Evolutionary conservation across 2,797 vertebrate genomes (phyloP), one percentile per base, ranked within the genome.

Genomic region (Sebastes iracundus): DNA sequence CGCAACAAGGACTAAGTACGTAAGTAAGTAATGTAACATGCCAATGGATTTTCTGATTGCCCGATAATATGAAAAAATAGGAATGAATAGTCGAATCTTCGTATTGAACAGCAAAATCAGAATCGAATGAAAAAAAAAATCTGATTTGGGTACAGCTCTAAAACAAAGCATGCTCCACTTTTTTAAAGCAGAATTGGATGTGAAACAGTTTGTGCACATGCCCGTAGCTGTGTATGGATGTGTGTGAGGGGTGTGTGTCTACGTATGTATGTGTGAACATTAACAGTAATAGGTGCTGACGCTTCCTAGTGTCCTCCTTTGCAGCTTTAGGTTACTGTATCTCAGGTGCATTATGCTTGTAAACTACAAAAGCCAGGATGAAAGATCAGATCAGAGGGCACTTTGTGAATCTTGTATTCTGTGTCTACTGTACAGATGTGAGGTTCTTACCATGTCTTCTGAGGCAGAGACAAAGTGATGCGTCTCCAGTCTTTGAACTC

Each of bases 401-500:
- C 38, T 81, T 77, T 72, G 30, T 23, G 38, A 53, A 14, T 58
- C 53, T 77, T 68, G 53, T 79, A 18, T 69, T 72, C 8, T 30
- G 1, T 53, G 23, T 77, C 30, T 73, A 8, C 52, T 70, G 61
- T 16, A 35, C 7, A 63, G 27, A 69, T 77, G 55, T 56, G 16
- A 46, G n/a, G 80, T 69, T 77, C 96, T 96, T 78, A 99, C 99
- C 98, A 99, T 53, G 98, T 99, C 92, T 99, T 99, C 90, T 99
- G 98, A 42, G 97, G 98, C 83, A 99, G 94, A 66, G 97, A 96
- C 71, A 99, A 96, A 0, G 96, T 98, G 84, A 99, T 97, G 85
- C 99, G 97, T 87, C 97, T 97, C 99, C 99, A 99, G 84, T 96
- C 96, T 81, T 92, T 96, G 91, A 99, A 99, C 94, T 99, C 98